phyloP scores from a whole-genome alignment of 2,113 vertebrate species.

The Atherinomorus stipes region DNA sequence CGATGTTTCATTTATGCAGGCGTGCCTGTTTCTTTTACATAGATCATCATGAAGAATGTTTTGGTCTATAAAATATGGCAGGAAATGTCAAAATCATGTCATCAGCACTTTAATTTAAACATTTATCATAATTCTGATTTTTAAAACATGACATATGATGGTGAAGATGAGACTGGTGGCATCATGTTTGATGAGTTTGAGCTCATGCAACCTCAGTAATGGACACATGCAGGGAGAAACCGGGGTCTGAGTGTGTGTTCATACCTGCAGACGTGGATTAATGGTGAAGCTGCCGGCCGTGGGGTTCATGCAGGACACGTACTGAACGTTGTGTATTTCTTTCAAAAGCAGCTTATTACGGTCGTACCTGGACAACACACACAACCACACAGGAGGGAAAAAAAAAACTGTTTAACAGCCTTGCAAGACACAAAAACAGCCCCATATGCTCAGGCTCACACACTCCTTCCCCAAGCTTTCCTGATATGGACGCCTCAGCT shows the following conservation, averaged over 20 bases:
- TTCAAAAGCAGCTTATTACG: conserved; percentile 91
- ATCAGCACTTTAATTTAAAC: no score
- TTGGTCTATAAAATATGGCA: no score
- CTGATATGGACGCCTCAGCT: conserved; percentile 44
- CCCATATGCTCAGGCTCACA: not conserved
- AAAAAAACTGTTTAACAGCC: conserved; percentile 42
- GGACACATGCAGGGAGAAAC: conserved; percentile 21
- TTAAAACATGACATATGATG: no score
- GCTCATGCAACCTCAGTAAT: conserved; percentile 23
- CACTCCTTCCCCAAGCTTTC: conserved; percentile 6
- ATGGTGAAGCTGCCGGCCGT: conserved; percentile 95
- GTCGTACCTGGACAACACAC: conserved; percentile 89
- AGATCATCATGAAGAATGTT: no score
- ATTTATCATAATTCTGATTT: no score
- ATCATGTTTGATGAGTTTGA: not conserved
- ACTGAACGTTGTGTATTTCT: conserved; percentile 93
- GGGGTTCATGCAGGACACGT: conserved; percentile 98
- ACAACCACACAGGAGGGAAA: conserved; percentile 26
- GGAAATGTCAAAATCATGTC: no score
- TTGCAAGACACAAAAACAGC: conserved; percentile 9
- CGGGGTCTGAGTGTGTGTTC: conserved; percentile 15
- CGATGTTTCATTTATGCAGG: no score
- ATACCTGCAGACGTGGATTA: conserved; percentile 96
- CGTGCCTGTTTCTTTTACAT: no score
- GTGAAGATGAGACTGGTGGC: no score